These are phyloP conservation scores for Cervus canadensis DNA, from an alignment of 2,113 vertebrate genomes.

Conservation along the genomic window DNA sequence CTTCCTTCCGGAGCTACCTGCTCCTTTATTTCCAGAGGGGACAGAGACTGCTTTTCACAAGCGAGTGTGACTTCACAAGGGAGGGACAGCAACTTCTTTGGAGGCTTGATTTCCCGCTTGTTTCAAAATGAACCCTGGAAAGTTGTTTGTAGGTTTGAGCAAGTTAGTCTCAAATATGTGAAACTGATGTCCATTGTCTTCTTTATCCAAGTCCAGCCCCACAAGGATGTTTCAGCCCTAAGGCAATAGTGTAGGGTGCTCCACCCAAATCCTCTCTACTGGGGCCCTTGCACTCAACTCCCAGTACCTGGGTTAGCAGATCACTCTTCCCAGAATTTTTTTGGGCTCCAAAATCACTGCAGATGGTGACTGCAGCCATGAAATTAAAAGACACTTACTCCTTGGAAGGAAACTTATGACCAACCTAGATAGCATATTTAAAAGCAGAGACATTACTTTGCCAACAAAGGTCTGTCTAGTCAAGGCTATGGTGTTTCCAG, in stretches of 20 bases:
- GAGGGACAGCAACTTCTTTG: not conserved
- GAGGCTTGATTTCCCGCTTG: not conserved
- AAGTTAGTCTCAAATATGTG: not conserved
- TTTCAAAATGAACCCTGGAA: conserved; percentile 2
- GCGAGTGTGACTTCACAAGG: not conserved
- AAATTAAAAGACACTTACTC: no score
- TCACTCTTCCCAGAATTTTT: not conserved
- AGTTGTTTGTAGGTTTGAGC: not conserved
- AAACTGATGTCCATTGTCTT: not conserved
- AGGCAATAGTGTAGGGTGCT: not conserved
- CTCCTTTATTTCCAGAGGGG: not conserved
- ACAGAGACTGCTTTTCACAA: not conserved
- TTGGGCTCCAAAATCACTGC: not conserved
- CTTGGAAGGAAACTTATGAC: no score
- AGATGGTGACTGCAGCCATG: not conserved
- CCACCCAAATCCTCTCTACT: not conserved
- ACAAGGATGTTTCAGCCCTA: not conserved
- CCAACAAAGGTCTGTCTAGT: no score
- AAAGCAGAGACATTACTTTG: no score
- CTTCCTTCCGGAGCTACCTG: not conserved
- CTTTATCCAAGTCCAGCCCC: not conserved
- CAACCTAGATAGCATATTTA: no score
- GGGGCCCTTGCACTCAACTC: not conserved
- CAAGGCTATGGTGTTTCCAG: no score
- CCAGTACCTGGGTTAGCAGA: not conserved